Base-by-base conservation (phyloP, 2,113 vertebrate species). In the Drymodes brunneopygia region DNA sequence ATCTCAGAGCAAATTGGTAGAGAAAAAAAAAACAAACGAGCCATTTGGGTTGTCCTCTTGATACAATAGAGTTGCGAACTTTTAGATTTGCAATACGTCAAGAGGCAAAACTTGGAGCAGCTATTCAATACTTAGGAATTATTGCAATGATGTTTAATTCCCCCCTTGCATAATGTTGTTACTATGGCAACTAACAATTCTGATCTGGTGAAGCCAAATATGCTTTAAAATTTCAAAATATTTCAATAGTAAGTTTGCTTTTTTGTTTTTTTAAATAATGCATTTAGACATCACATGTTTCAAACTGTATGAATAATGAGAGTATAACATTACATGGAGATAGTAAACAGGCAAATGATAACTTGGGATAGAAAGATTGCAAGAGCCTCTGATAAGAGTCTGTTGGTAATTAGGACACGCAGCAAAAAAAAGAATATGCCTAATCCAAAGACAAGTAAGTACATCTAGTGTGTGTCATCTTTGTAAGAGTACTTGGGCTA, bases 401-500 rank as follows among this genome's bases (percentile, higher is more conserved):
- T 65, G 11, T 4, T 79, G 65, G 15, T 8, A 71, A 60, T 22
- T 29, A 42, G 19, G 53, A 38, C 10, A 33, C 38, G 65, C 20
- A 85, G 65, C 15, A 75, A 67, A 64, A 28, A 86, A 78, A 58
- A 82, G 7, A 3, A 35, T 38, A 33, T 67, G 8, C 19, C 24
- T 67, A 51, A 79, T 38, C 2, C 15, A 44, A 89, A 36, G 13
- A 31, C 3, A 60, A 35, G 11, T 44, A n/a, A 89, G 12, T 6
- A 44, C 1, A 29, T 15, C 13, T 33, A 27, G 4, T 1, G 0
- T 1, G 0, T 45, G 17, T 36, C 27, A 45, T 8, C 35, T 47
- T 66, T 11, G 0, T 38, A 53, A 36, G 5, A 11, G 3, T 8
- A 4, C 6, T 64, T 40, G 74, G 45, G 48, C 21, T 56, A 58